Percentiles rank a stretch among this genome's conserved stretches.
Evolutionary conservation across 2,113 vertebrate genomes (phyloP).

Genomic region (Danio rerio): GRCz12tu NC_133182.1:32584001-32584500

Average conservation of each 20-base stretch:
- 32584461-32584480: slow-evolving; percentile 32
- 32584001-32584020: slow-evolving; percentile 77
- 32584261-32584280: slow-evolving; percentile 32
- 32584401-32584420: slow-evolving; percentile 6
- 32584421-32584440: slow-evolving; percentile 15
- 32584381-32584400: slow-evolving; percentile 58
- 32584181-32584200: slow-evolving; percentile 82
- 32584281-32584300: slow-evolving; percentile 32
- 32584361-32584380: slow-evolving; percentile 63
- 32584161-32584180: slow-evolving; percentile 82
- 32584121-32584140: slow-evolving; percentile 83
- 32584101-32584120: slow-evolving; percentile 58
- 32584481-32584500: slow-evolving; percentile 36
- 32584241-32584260: slow-evolving; percentile 63
- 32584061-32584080: slow-evolving; percentile 69
- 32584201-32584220: slow-evolving; percentile 77
- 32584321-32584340: slow-evolving; percentile 30
- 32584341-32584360: slow-evolving; percentile 35
- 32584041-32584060: slow-evolving; percentile 75
- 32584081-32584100: slow-evolving; percentile 58
- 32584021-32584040: slow-evolving; percentile 75
- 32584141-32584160: slow-evolving; percentile 83
- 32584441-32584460: slow-evolving; percentile 31
- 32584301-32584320: slow-evolving; percentile 46
- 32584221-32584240: slow-evolving; percentile 78